phyloP scores from a whole-genome alignment of 1,140 invertebrate genomes.

The Coenobita brevimanus region DNA sequence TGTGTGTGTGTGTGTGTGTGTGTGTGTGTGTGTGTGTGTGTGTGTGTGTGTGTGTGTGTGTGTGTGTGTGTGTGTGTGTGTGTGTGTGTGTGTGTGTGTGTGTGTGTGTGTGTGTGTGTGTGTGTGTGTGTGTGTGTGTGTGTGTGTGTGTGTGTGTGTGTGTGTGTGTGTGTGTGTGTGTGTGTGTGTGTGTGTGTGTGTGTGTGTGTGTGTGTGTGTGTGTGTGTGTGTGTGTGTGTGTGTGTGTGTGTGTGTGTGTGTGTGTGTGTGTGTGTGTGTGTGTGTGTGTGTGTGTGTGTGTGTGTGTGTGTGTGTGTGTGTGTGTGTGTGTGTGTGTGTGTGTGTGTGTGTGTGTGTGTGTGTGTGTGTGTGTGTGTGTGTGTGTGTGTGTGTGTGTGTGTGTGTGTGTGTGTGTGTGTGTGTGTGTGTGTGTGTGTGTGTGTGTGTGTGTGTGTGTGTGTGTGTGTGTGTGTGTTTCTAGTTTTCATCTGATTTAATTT shows the following conservation, averaged over 20 bases:
- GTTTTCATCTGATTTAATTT: no score
- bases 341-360: no score
- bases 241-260: conserved; percentile 31
- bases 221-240: background rate
- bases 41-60: background rate
- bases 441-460: background rate
- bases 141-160: background rate
- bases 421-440: background rate
- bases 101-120: background rate
- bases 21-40: background rate
- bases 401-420: background rate
- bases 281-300: background rate
- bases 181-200: background rate
- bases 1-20: conserved; percentile 25
- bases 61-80: conserved; percentile 12
- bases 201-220: background rate
- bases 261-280: background rate
- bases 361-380: conserved; percentile 5
- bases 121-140: conserved; percentile 12
- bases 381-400: conserved; percentile 5
- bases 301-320: conserved; percentile 13
- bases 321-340: background rate
- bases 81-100: conserved; percentile 10
- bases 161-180: background rate
- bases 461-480: background rate